phyloP scores from a whole-genome alignment of 2,113 vertebrate species.

The Sporophila hypoxantha region DNA sequence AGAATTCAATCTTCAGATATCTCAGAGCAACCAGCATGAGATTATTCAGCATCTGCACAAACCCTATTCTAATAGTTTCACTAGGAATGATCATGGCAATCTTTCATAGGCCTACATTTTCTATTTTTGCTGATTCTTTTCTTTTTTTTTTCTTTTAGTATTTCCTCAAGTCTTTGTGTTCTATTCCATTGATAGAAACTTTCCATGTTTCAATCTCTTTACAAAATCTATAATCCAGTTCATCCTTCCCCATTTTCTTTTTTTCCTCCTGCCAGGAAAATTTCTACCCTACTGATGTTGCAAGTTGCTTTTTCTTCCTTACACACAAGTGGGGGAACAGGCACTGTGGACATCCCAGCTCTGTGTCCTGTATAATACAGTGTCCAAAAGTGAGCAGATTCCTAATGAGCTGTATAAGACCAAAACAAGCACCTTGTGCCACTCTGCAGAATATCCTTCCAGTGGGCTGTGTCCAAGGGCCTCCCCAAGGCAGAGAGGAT shows the following conservation, averaged over 20 bases:
- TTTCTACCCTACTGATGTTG: background rate
- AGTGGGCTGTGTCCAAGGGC: fast-evolving
- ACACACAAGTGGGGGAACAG: background rate
- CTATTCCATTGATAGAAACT: background rate
- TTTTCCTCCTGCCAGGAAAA: background rate
- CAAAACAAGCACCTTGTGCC: background rate
- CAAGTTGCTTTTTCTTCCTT: background rate
- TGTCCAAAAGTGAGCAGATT: background rate
- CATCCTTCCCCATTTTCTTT: background rate
- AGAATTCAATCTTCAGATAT: conserved; percentile 43
- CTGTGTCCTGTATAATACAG: background rate
- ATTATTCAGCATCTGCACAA: conserved; percentile 20
- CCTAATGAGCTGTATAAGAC: background rate
- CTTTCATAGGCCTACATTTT: background rate
- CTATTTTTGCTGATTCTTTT: background rate
- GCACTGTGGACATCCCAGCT: background rate
- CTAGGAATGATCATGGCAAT: background rate
- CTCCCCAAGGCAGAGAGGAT: background rate
- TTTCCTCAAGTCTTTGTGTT: background rate
- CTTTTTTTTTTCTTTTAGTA: background rate
- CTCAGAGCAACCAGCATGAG: conserved; percentile 9
- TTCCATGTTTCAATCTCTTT: background rate
- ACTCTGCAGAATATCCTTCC: background rate
- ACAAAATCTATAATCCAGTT: background rate
- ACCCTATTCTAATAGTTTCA: background rate